Evolutionary conservation across 1,140 invertebrate genomes (phyloP).

Genomic region (Lethrus apterus): DNA sequence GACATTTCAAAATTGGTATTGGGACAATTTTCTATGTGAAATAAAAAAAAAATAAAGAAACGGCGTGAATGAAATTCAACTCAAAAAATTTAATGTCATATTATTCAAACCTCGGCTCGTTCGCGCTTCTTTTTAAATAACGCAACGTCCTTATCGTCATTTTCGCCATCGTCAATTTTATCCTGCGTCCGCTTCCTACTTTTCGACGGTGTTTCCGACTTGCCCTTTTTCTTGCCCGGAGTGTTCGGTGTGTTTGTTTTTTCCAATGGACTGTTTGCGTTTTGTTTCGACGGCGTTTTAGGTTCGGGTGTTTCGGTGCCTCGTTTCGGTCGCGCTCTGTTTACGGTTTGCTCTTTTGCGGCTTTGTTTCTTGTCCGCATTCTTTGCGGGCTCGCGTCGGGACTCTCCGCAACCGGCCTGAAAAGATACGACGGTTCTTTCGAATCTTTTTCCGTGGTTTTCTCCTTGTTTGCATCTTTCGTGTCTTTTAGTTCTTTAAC

Average conservation of each 20-base stretch:
- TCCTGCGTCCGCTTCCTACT: constrained; percentile 63
- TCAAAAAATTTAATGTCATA: too few species aligned
- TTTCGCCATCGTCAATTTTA: constrained; percentile 45
- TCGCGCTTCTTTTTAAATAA: constrained; percentile 66
- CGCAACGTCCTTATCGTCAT: constrained; percentile 56
- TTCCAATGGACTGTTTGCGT: constrained; percentile 37
- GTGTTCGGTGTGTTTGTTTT: constrained; percentile 52
- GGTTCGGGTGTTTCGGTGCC: constrained; percentile 67
- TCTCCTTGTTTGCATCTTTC: constrained; percentile 8
- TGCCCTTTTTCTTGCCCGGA: constrained; percentile 56
- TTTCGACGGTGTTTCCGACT: constrained; percentile 61
- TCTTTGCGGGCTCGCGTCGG: constrained; percentile 73
- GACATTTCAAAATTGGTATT: background rate
- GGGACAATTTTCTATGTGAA: too few species aligned
- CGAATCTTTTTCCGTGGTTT: constrained; percentile 17
- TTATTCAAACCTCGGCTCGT: constrained; percentile 46
- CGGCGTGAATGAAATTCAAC: background rate
- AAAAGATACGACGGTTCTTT: constrained; percentile 58
- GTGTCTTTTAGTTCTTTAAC: constrained; percentile 8
- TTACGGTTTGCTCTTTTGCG: constrained; percentile 62
- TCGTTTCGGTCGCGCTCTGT: constrained; percentile 40
- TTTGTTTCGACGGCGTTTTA: constrained; percentile 47
- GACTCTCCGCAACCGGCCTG: constrained; percentile 64
- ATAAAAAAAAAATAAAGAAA: too few species aligned
- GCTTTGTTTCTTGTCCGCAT: constrained; percentile 82